These are phyloP conservation scores for Euwallacea similis DNA, from an alignment of 1,140 invertebrate genomes.

Conservation along the genomic window DNA sequence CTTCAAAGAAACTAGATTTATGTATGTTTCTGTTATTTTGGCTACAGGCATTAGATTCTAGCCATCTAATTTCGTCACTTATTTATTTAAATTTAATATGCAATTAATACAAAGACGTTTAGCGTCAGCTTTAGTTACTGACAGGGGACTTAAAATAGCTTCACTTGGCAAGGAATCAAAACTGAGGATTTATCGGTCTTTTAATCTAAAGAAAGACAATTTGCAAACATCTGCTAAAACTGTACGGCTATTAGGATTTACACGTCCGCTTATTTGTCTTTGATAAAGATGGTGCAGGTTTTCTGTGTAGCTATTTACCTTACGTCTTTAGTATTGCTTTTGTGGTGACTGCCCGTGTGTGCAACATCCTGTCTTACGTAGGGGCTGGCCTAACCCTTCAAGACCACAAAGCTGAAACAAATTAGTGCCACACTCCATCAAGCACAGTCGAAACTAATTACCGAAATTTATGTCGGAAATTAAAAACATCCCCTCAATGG, in stretches of 20 bases:
- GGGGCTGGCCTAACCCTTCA: not conserved
- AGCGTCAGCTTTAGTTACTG: too few species aligned
- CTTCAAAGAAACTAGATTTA: too few species aligned
- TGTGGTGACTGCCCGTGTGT: not conserved
- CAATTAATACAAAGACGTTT: too few species aligned
- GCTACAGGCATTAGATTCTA: too few species aligned
- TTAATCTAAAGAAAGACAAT: slow-evolving; percentile 4
- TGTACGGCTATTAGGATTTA: slow-evolving; percentile 1
- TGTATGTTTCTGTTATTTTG: too few species aligned
- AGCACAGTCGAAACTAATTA: not conserved
- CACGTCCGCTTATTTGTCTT: slow-evolving; percentile 6
- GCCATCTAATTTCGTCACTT: too few species aligned
- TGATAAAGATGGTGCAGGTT: not conserved
- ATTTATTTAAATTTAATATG: too few species aligned
- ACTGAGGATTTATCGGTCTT: not conserved
- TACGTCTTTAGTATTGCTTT: too few species aligned
- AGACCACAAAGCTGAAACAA: not conserved
- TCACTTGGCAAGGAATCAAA: slow-evolving; percentile 1
- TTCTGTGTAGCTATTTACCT: not conserved
- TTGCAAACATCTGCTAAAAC: slow-evolving; percentile 4
- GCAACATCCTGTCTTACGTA: not conserved
- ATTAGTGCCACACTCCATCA: slow-evolving; percentile 6
- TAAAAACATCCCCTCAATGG: not conserved
- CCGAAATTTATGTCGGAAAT: slow-evolving; percentile 2
- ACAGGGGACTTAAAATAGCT: too few species aligned